Conservation (phyloP, 2,113 vertebrate species). For the Motacilla tschutschensis region DNA sequence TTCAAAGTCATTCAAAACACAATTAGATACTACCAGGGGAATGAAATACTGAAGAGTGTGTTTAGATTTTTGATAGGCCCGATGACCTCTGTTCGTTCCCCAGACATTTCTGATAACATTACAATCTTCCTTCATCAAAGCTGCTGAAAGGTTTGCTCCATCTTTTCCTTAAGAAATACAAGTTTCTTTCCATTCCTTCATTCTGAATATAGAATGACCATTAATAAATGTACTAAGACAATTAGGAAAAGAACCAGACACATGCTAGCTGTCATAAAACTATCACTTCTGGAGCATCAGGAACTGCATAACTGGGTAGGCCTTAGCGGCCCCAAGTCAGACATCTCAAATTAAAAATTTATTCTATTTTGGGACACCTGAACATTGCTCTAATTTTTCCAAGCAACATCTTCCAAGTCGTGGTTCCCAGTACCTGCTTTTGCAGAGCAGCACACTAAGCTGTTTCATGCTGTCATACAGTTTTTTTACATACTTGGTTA, state of each 20-base stretch:
- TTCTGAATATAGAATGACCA: background rate
- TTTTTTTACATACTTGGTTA: background rate
- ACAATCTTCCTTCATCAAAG: background rate
- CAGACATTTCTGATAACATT: background rate
- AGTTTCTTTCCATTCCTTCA: background rate
- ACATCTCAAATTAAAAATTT: background rate
- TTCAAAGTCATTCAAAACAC: slow-evolving; percentile 46
- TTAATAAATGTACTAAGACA: background rate
- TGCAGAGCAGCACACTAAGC: background rate
- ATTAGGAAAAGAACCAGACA: background rate
- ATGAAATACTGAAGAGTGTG: slow-evolving; percentile 43
- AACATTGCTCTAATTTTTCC: background rate
- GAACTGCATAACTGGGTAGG: background rate
- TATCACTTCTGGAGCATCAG: background rate
- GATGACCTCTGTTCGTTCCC: slow-evolving; percentile 10
- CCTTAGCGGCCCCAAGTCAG: background rate
- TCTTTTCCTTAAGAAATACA: background rate
- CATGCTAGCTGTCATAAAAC: background rate
- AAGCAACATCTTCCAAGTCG: background rate
- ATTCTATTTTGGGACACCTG: background rate
- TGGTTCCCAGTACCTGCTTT: background rate
- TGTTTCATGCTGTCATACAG: background rate
- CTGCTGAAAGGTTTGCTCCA: background rate
- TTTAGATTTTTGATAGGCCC: background rate
- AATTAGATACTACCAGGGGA: slow-evolving; percentile 33